Evolutionary conservation across 2,888 invertebrate species (phyloP).

Genomic region (Acleris literana): DNA sequence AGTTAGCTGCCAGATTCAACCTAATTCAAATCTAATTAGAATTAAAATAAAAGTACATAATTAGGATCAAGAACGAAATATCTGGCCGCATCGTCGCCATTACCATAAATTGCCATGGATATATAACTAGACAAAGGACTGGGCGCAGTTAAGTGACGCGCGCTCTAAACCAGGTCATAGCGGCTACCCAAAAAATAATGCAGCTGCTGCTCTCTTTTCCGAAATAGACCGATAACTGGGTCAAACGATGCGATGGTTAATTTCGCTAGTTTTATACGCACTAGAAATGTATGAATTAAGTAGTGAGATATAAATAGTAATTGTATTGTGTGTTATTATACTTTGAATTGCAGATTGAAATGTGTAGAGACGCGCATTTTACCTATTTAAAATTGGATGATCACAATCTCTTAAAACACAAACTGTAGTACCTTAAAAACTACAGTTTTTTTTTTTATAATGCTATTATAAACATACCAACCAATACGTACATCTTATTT

Average conservation of each 20-base stretch:
- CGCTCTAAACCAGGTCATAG: conserved; percentile 61
- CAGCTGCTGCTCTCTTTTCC: conserved; percentile 72
- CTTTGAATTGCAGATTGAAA: too few relatives aligned
- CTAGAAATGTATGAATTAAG: neutral
- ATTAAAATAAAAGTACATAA: too few relatives aligned
- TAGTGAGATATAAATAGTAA: neutral
- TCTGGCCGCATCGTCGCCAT: neutral
- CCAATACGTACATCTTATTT: too few relatives aligned
- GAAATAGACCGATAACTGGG: conserved; percentile 77
- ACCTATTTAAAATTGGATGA: too few relatives aligned
- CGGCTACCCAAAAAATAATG: conserved; percentile 74
- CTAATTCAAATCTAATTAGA: too few relatives aligned
- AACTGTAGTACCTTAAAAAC: too few relatives aligned
- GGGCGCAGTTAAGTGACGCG: conserved; percentile 35
- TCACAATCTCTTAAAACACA: too few relatives aligned
- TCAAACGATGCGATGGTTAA: conserved; percentile 65
- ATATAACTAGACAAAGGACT: conserved; percentile 40
- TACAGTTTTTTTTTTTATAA: too few relatives aligned
- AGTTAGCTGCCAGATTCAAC: too few relatives aligned
- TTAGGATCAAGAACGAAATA: too few relatives aligned
- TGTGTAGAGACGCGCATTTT: too few relatives aligned
- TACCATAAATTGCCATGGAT: neutral
- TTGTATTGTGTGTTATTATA: neutral
- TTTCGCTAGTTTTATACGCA: conserved; percentile 45
- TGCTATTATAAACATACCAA: too few relatives aligned